A percentile compares a stretch with the other conserved stretches of the same genome.
These are phyloP conservation scores for Meliscaeva auricollis DNA, from an alignment of 2,888 invertebrate genomes.

Conservation along the genomic window DNA sequence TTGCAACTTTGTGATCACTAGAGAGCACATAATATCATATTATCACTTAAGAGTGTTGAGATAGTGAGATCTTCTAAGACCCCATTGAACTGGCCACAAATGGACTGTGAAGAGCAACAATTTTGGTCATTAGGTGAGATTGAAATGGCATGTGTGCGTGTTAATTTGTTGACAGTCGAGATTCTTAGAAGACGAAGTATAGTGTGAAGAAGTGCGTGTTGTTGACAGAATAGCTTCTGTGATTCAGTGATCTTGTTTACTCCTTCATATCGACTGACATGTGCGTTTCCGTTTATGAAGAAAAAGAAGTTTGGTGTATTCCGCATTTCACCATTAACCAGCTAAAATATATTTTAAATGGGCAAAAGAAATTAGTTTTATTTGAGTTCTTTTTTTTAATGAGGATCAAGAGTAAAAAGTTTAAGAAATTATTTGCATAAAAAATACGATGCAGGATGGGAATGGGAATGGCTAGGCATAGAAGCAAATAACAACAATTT, in stretches of 20 bases:
- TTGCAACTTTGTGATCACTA: background rate
- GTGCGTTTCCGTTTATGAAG: too few species aligned
- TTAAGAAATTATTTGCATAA: background rate
- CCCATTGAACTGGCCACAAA: too few species aligned
- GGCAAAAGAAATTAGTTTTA: too few species aligned
- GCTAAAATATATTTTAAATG: too few species aligned
- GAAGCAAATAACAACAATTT: background rate
- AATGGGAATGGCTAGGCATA: background rate
- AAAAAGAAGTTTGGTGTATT: too few species aligned
- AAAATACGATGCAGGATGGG: background rate
- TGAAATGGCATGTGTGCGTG: constrained; percentile 26
- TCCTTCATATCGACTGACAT: too few species aligned
- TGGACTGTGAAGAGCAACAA: background rate
- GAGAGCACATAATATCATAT: background rate
- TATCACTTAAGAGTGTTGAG: background rate
- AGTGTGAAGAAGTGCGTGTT: too few species aligned
- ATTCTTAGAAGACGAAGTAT: background rate
- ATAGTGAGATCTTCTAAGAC: background rate
- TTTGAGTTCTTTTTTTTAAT: background rate
- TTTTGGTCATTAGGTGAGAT: constrained; percentile 24
- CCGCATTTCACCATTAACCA: too few species aligned
- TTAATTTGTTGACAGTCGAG: background rate
- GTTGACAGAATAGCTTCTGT: too few species aligned
- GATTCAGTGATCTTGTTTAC: too few species aligned
- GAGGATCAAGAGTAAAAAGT: background rate